phyloP scores from a whole-genome alignment of 2,797 vertebrate species.

The Arremon brunneinucha region DNA sequence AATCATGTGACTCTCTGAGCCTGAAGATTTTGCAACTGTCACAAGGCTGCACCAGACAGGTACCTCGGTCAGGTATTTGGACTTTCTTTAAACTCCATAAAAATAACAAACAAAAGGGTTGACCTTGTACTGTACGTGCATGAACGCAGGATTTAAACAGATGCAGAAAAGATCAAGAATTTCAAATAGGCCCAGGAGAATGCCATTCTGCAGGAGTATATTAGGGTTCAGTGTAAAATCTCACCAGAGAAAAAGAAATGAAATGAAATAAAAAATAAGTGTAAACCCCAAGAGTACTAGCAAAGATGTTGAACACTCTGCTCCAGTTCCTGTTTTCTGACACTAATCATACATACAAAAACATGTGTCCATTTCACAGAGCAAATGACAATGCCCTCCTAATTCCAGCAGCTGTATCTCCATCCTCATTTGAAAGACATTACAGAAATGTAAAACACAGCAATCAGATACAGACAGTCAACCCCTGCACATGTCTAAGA shows the following conservation, averaged over 20 bases:
- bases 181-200: slow-evolving; percentile 57
- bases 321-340: background rate
- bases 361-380: background rate
- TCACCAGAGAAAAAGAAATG: slow-evolving; percentile 37
- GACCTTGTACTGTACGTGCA: slow-evolving; percentile 53
- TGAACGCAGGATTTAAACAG: slow-evolving; percentile 58
- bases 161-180: slow-evolving; percentile 67
- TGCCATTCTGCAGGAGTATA: slow-evolving; percentile 54
- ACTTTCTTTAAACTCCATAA: slow-evolving; percentile 71
- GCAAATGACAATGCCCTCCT: background rate
- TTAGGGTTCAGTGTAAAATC: slow-evolving; percentile 52
- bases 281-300: slow-evolving; percentile 20
- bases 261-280: slow-evolving; percentile 41
- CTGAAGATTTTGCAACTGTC: slow-evolving; percentile 60
- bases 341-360: background rate
- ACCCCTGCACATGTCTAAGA: background rate
- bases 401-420: background rate
- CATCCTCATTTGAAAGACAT: background rate
- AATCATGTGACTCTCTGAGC: background rate
- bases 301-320: slow-evolving; percentile 3
- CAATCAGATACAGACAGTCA: background rate
- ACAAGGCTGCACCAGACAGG: slow-evolving; percentile 60
- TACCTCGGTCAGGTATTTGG: slow-evolving; percentile 69
- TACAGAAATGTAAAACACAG: background rate
- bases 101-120: slow-evolving; percentile 63